Base-by-base conservation (phyloP, 2,888 invertebrate genomes). In the Drosophila ezoana region DNA sequence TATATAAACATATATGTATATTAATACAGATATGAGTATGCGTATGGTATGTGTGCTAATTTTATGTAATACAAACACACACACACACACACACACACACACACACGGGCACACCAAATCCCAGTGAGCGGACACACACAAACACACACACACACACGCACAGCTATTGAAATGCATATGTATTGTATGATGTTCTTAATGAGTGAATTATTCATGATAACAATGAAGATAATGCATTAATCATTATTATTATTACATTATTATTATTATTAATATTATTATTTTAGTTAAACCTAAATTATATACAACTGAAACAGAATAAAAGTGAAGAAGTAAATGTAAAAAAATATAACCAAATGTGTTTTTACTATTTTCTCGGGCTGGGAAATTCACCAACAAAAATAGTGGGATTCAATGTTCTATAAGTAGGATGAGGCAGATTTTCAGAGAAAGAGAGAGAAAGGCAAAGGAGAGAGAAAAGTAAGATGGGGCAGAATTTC, bases 251-350 rank as follows among this genome's bases (percentile, higher is more conserved):
- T 18, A 53, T 40, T 52, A 60, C 6, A 35, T 35, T n/a, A 48
- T 35, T 13, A 51, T 38, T n/a, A 62, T 35, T 41, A 62, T 63
- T 48, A 57, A 16, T 44, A 72, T 71, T 62, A 70, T 68, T 73
- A 77, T 71, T 77, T 79, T 79, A 79, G 81, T 77, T 79, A 79
- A 75, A 72, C 70, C 47, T 86, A 89, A 83, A 87, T 88, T 83
- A 84, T 87, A 68, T 37, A 63, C 64, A 63, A 51, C 47, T 54
- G 54, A 74, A 83, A 81, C 62, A 63, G 62, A 74, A 83, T 67
- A 72, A 79, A 79, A 86, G 59, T 77, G 74, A 78, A 80, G 75
- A 88, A 71, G 68, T 81, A 88, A 86, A 83, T 80, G 67, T 85
- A 67, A 67, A 82, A 75, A 76, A 80, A 66, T 58, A 59, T n/a